Evolutionary conservation across 2,113 vertebrate genomes (phyloP), one percentile per base, ranked within the genome.

Genomic region (Phrynosoma platyrhinos): DNA sequence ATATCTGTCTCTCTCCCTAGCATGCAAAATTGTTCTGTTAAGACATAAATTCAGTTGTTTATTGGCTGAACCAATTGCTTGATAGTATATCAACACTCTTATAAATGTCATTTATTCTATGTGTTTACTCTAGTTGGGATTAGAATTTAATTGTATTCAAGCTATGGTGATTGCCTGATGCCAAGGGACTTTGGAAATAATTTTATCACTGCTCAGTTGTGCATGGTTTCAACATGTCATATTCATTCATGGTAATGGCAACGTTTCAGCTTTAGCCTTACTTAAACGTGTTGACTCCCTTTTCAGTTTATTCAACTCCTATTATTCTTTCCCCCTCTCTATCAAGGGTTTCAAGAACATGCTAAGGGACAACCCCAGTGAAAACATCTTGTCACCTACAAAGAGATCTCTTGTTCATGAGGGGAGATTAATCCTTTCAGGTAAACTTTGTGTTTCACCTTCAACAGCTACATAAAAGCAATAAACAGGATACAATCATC

Each of bases 341-440:
- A 53, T 42, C 75, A 91, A 99, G 99, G 97, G 94, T 91, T 93
- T 99, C 92, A 99, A 98, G 88, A 97, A 98, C 87, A 94, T 97
- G 90, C 93, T 99, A 75, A 98, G 97, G 92, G 96, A 98, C 40
- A 96, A 97, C 86, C 97, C 92, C 13, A 94, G 96, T 91, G 98
- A 99, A 95, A 98, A 97, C 86, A 95, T 99, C 87, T 95, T 99
- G 90, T 97, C 97, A 87, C 94, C 96, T 83, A 92, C 74, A 0
- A 97, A 97, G 87, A 97, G 97, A 87, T 96, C 96, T 77, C 96
- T 99, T 79, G 95, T 99, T 92, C 95, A 97, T 1, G 97, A 99
- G 92, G 98, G 98, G 83, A 98, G 95, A 91, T 94, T 98, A 86
- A 96, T 94, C 20, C 96, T 98, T 77, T 95, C 95, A 96, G 98